phyloP scores from a whole-genome alignment of 2,888 invertebrate genomes.

The Chrysotoxum bicinctum region DNA sequence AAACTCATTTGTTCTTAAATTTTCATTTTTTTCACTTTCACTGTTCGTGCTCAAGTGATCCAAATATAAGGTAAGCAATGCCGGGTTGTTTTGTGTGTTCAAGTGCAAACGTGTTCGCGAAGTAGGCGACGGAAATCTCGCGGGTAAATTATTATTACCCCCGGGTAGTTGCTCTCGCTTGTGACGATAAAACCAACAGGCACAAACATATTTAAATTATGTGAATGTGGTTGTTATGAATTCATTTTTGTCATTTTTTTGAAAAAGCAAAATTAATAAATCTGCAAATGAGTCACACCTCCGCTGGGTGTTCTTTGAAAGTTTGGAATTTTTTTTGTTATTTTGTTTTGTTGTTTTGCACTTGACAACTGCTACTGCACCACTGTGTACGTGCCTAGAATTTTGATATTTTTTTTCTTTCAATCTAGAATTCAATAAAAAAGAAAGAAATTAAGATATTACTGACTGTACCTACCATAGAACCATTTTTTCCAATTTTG shows the following conservation, averaged over 20 bases:
- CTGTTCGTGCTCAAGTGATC: conserved; percentile 66
- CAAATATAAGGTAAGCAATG: conserved; percentile 49
- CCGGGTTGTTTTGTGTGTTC: conserved; percentile 46
- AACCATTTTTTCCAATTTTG: too few relatives aligned
- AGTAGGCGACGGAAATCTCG: conserved; percentile 30
- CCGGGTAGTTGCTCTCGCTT: background rate
- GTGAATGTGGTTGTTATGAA: conserved; percentile 28
- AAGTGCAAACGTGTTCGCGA: conserved; percentile 45
- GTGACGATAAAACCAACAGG: background rate
- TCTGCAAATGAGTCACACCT: conserved; percentile 18
- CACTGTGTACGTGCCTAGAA: background rate
- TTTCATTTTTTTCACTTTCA: conserved; percentile 55
- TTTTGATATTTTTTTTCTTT: background rate
- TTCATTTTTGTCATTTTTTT: conserved; percentile 28
- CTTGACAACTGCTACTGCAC: background rate
- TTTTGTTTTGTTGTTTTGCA: background rate
- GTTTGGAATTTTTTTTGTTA: background rate
- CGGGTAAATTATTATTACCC: conserved; percentile 17
- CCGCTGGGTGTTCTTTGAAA: background rate
- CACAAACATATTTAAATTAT: conserved; percentile 12
- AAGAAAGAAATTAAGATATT: too few relatives aligned
- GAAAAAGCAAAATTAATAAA: background rate
- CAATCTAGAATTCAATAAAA: too few relatives aligned
- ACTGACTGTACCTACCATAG: too few relatives aligned
- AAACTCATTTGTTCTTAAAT: conserved; percentile 25